phyloP scores from a whole-genome alignment of 1,140 invertebrate genomes.

The Drosophila parabipectinata region DNA sequence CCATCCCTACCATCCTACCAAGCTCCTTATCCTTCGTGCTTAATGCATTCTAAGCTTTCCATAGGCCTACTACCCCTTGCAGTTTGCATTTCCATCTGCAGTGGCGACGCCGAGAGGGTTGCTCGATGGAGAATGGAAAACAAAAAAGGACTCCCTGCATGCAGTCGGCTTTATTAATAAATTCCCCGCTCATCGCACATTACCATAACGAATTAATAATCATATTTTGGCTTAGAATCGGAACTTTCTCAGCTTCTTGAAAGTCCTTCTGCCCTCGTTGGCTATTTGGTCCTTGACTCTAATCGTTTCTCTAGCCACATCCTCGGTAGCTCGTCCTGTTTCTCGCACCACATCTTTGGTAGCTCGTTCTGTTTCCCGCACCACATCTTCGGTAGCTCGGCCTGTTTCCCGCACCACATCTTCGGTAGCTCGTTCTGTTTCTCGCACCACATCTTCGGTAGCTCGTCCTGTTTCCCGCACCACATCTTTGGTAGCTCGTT shows the following conservation, averaged over 20 bases:
- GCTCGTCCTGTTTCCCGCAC: background rate
- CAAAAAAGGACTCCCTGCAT: constrained; percentile 35
- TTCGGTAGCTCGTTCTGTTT: background rate
- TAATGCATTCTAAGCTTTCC: constrained; percentile 68
- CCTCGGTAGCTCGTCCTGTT: background rate
- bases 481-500: background rate
- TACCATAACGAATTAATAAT: constrained; percentile 46
- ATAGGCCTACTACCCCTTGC: constrained; percentile 76
- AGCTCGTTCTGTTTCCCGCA: background rate
- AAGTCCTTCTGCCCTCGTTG: background rate
- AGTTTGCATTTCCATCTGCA: constrained; percentile 39
- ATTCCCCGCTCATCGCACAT: constrained; percentile 29
- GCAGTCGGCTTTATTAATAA: constrained; percentile 54
- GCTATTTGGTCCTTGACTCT: background rate
- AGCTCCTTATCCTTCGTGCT: constrained; percentile 44
- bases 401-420: background rate
- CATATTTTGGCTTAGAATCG: constrained; percentile 19
- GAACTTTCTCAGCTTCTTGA: constrained; percentile 20
- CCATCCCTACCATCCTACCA: constrained; percentile 3
- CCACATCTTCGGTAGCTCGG: background rate
- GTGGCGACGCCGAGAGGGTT: constrained; percentile 20
- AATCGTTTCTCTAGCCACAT: constrained; percentile 1
- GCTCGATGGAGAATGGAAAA: constrained; percentile 8
- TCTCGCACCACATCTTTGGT: background rate
- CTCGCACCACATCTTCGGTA: background rate